A percentile compares a stretch with the other conserved stretches of the same genome.
Evolutionary conservation across 2,888 invertebrate genomes (phyloP).

Genomic region (Hermodice carunculata): DNA sequence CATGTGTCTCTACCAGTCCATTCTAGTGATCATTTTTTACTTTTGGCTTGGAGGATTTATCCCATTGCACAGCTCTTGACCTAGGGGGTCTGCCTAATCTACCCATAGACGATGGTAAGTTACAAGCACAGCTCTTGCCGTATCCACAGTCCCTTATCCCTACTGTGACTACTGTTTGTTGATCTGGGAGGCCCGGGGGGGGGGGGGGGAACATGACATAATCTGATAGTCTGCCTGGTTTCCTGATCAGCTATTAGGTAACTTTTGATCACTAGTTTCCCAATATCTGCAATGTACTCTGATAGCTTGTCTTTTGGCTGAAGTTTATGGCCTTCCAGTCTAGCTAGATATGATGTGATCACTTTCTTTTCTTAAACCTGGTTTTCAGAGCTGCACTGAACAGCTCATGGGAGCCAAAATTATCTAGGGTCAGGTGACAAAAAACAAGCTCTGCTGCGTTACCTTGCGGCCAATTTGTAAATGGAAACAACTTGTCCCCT

Average conservation of each 20-base stretch:
- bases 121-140: background rate
- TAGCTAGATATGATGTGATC: too few species aligned
- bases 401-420: background rate
- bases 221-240: background rate
- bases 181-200: background rate
- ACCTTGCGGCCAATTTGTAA: background rate
- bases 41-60: too few species aligned
- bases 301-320: background rate
- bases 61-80: background rate
- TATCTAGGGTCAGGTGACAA: background rate
- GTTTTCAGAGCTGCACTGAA: too few species aligned
- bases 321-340: background rate
- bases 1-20: background rate
- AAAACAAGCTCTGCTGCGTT: background rate
- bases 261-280: too few species aligned
- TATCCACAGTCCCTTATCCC: too few species aligned
- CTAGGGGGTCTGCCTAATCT: background rate
- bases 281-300: too few species aligned
- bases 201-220: background rate
- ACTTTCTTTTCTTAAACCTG: too few species aligned
- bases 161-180: too few species aligned
- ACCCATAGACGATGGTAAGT: background rate
- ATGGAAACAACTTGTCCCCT: background rate
- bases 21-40: too few species aligned
- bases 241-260: too few species aligned